Percentiles rank a stretch among this genome's conserved stretches.
Evolutionary conservation across 1,140 invertebrate species (phyloP).

Genomic region (Drosophila quadrilineata): DNA sequence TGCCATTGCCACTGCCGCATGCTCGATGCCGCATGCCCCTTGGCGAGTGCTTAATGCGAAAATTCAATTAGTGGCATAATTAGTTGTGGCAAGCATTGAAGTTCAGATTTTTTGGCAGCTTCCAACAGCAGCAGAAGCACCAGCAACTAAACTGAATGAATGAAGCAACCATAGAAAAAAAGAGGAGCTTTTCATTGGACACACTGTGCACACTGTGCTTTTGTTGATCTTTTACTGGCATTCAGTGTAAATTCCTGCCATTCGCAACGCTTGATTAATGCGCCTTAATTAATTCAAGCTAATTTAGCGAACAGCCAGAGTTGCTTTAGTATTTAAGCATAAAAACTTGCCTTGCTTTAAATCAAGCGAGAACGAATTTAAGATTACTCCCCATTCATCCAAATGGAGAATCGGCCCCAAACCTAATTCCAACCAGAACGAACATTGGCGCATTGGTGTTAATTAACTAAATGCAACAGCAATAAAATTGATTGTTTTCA

Average conservation of each 20-base stretch:
- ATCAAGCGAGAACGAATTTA: slow-evolving; percentile 38
- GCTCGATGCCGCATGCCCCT: slow-evolving; percentile 3
- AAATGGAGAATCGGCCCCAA: background rate
- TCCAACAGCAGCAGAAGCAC: slow-evolving; percentile 37
- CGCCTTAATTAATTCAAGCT: slow-evolving; percentile 72
- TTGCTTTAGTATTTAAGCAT: background rate
- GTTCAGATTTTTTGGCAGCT: slow-evolving; percentile 68
- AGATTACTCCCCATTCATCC: background rate
- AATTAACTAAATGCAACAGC: slow-evolving; percentile 79
- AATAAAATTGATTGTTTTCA: slow-evolving; percentile 80
- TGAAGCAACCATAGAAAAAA: slow-evolving; percentile 38
- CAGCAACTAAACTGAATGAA: slow-evolving; percentile 52
- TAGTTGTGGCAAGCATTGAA: slow-evolving; percentile 79
- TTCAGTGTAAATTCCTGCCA: slow-evolving; percentile 47
- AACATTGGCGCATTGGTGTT: slow-evolving; percentile 63
- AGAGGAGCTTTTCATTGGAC: slow-evolving; percentile 19
- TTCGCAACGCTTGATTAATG: slow-evolving; percentile 65
- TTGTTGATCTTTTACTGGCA: slow-evolving; percentile 59
- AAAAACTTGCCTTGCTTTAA: slow-evolving; percentile 21
- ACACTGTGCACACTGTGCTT: slow-evolving; percentile 14
- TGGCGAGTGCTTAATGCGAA: slow-evolving; percentile 67
- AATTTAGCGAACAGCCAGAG: slow-evolving; percentile 47
- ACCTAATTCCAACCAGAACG: slow-evolving; percentile 1
- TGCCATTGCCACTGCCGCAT: slow-evolving; percentile 2
- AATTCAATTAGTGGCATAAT: slow-evolving; percentile 80